Conservation (phyloP, 2,888 invertebrate species). For the Cloeon dipterum region DNA sequence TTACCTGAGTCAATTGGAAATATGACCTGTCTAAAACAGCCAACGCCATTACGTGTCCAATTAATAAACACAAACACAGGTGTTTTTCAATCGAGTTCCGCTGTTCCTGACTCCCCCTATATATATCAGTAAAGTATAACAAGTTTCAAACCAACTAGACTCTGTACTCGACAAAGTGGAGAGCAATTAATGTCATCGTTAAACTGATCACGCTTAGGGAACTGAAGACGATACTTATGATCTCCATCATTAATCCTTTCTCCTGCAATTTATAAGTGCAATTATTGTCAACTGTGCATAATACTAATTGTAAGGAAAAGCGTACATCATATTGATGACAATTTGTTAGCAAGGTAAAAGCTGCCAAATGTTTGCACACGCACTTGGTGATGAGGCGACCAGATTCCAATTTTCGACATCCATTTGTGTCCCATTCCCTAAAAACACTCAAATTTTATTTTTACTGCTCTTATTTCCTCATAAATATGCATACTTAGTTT, state of each 20-base stretch:
- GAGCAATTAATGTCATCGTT: slow-evolving; percentile 10
- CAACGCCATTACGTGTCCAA: slow-evolving; percentile 24
- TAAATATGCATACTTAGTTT: neutral
- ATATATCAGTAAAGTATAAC: neutral
- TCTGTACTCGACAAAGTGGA: slow-evolving; percentile 16
- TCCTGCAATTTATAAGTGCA: no score
- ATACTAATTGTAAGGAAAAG: no score
- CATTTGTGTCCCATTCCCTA: slow-evolving; percentile 11
- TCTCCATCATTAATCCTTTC: slow-evolving; percentile 10
- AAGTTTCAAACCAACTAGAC: neutral
- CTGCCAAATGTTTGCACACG: slow-evolving; percentile 17
- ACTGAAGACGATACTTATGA: slow-evolving; percentile 10
- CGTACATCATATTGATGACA: slow-evolving; percentile 13
- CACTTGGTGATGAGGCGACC: slow-evolving; percentile 16
- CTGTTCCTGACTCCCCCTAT: slow-evolving; percentile 11
- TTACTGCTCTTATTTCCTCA: neutral
- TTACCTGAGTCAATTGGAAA: slow-evolving; percentile 8
- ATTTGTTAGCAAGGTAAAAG: slow-evolving; percentile 19
- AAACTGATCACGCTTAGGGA: slow-evolving; percentile 7
- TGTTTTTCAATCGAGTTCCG: slow-evolving; percentile 28
- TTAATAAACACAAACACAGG: slow-evolving; percentile 22
- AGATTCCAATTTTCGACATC: slow-evolving; percentile 12
- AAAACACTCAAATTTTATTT: neutral
- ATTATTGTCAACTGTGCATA: no score
- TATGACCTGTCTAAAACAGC: slow-evolving; percentile 9